Percentiles rank a stretch among this genome's conserved stretches.
phyloP scores from a whole-genome alignment of 2,797 vertebrate genomes.

The Pipistrellus kuhlii region DNA sequence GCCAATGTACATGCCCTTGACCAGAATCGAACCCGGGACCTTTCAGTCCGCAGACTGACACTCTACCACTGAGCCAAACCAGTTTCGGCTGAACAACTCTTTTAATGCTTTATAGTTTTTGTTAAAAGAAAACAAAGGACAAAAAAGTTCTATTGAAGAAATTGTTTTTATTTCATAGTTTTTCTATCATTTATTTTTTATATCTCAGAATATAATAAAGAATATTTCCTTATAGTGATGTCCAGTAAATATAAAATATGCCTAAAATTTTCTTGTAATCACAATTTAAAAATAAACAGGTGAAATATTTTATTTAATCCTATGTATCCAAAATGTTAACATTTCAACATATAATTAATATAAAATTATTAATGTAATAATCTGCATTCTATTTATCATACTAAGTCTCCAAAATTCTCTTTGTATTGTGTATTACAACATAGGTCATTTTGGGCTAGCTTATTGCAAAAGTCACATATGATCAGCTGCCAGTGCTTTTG shows the following conservation, averaged over 20 bases:
- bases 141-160: background rate
- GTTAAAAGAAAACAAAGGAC: background rate
- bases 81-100: too few relatives aligned
- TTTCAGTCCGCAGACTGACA: too few relatives aligned
- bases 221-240: background rate
- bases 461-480: background rate
- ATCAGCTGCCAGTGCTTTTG: background rate
- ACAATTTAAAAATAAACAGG: background rate
- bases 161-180: background rate
- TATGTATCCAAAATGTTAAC: background rate
- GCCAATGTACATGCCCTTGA: too few relatives aligned
- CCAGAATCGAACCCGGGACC: too few relatives aligned
- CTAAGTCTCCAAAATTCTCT: background rate
- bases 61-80: too few relatives aligned
- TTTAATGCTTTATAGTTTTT: background rate
- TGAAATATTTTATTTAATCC: constrained; percentile 7
- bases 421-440: background rate
- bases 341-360: background rate
- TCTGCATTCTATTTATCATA: background rate
- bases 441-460: background rate
- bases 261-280: background rate
- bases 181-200: background rate
- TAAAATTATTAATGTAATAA: background rate
- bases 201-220: background rate
- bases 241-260: background rate